phyloP scores from a whole-genome alignment of 2,113 vertebrate genomes.

The Gopherus flavomarginatus region DNA sequence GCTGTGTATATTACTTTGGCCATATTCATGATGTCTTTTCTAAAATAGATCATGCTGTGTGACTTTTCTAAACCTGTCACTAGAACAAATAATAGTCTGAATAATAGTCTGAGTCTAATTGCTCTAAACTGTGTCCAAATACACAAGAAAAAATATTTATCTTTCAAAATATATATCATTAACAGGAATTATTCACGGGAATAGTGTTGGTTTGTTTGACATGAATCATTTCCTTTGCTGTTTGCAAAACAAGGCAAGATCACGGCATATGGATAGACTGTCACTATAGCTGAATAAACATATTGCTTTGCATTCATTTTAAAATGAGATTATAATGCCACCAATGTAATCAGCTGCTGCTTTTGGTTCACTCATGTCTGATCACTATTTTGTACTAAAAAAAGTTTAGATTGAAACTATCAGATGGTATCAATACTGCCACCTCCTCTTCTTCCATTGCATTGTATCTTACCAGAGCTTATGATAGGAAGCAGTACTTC shows the following conservation, averaged over 20 bases:
- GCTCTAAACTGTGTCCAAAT: constrained; percentile 30
- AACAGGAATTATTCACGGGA: neutral
- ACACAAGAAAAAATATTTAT: constrained; percentile 7
- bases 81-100: constrained; percentile 31
- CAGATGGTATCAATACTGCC: constrained; percentile 31
- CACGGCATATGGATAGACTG: neutral
- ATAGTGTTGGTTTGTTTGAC: neutral
- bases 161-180: neutral
- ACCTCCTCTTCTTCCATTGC: constrained; percentile 51
- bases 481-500: constrained; percentile 44
- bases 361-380: constrained; percentile 54
- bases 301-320: constrained; percentile 40
- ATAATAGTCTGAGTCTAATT: constrained; percentile 52
- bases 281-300: constrained; percentile 44
- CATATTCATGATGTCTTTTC: constrained; percentile 39
- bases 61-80: constrained; percentile 1
- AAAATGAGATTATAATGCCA: constrained; percentile 48
- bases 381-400: constrained; percentile 62
- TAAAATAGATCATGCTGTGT: constrained; percentile 29
- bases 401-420: constrained; percentile 47
- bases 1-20: constrained; percentile 27
- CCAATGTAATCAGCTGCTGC: constrained; percentile 57
- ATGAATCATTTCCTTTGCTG: constrained; percentile 49
- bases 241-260: constrained; percentile 52
- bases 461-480: constrained; percentile 64